Conservation (phyloP, 1,140 invertebrate species). For the Aplysia californica region DNA sequence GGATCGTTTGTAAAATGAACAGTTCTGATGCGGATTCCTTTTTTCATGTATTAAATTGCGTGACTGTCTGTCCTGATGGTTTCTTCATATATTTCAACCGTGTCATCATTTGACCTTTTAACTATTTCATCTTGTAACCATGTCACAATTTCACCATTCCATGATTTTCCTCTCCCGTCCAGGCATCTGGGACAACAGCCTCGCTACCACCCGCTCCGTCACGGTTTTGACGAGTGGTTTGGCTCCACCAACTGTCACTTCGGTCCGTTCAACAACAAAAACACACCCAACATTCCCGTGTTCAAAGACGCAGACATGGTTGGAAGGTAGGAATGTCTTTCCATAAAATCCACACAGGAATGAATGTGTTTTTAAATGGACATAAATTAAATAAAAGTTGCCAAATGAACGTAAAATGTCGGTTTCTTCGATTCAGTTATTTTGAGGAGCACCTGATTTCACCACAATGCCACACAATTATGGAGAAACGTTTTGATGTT, state of each 20-base stretch:
- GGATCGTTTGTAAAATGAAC: too few species aligned
- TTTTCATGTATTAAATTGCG: too few species aligned
- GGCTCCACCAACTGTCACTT: conserved; percentile 70
- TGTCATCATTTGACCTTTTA: too few species aligned
- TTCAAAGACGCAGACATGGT: conserved; percentile 68
- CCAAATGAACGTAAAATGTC: too few species aligned
- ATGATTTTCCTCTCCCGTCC: conserved; percentile 21
- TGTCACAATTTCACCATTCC: too few species aligned
- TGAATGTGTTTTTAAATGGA: background rate
- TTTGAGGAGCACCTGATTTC: too few species aligned
- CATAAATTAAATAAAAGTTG: background rate
- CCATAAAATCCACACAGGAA: background rate
- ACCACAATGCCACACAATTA: too few species aligned
- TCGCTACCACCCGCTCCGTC: conserved; percentile 67
- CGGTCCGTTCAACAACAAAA: conserved; percentile 68
- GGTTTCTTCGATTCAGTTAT: too few species aligned
- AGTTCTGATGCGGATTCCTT: too few species aligned
- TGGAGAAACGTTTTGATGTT: background rate
- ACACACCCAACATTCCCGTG: conserved; percentile 69
- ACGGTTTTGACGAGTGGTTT: conserved; percentile 71
- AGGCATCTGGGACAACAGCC: conserved; percentile 71
- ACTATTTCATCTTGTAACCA: too few species aligned
- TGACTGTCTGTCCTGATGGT: too few species aligned
- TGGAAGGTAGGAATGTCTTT: conserved; percentile 62
- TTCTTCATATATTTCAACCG: too few species aligned